Base-by-base conservation (phyloP, 2,113 vertebrate species). In the Dunckerocampus dactyliophorus region DNA sequence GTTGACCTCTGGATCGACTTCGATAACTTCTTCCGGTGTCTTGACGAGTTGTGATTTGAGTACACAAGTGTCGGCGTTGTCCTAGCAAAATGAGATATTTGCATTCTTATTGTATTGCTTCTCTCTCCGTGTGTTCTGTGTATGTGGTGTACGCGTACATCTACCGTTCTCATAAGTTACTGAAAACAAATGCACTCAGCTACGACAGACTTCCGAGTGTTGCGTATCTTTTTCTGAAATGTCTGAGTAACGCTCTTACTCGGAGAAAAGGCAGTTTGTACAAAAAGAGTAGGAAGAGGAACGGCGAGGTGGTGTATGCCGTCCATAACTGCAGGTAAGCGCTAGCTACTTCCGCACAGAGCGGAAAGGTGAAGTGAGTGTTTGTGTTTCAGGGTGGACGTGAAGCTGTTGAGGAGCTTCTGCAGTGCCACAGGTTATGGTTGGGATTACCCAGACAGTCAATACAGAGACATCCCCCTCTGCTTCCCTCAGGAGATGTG, bases 371-470 rank as follows among this genome's bases (percentile, higher is more conserved):
- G 11, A 13, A 16, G 17, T 19, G 3, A 13, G 15, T 51, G 8
- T 28, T 28, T 60, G 17, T 62, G 7, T 66, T 9, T 60, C 1
- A 87, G 88, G 66, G 31, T 87, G 60, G 59, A 87, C 7, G 15
- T 1, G 0, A 0, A 6, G 1, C 10, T 60, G 46, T 7, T 90
- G 82, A 78, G 86, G 67, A 81, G 67, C 42, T 90, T 85, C 81
- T 90, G 89, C 75, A 53, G 66, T 14, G 72, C 68, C 46, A 76
- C 69, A 1, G 88, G 88, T 4, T 90, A 89, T 49, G 87, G 86
- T 12, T 87, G 89, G 88, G 88, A 89, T 64, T 90, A 89, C 61
- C 89, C 89, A 17, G 89, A 90, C 78, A 77, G 67, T 3, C 81
- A 85, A 8, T 80, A 65, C 76, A 83, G 88, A 79, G 89, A 90